Conservation (phyloP, 1,140 invertebrate species). For the Drosophila bocki region DNA sequence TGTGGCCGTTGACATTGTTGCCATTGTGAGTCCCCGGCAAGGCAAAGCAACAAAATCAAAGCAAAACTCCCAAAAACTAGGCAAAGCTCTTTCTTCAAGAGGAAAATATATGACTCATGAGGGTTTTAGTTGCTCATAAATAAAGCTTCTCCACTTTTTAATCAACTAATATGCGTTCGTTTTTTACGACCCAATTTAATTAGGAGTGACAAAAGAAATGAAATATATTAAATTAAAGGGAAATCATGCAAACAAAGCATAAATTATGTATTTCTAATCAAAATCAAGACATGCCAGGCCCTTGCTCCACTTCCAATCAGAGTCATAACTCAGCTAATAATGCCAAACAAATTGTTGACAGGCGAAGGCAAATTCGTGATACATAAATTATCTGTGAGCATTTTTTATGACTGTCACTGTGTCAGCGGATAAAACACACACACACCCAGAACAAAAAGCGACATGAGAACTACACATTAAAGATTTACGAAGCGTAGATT, state of each 20-base stretch:
- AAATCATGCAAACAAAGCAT: constrained; percentile 64
- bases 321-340: constrained; percentile 51
- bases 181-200: constrained; percentile 9
- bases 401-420: constrained; percentile 71
- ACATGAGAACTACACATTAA: constrained; percentile 59
- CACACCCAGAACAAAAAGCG: background rate
- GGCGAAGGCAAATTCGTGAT: constrained; percentile 52
- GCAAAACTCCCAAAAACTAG: constrained; percentile 15
- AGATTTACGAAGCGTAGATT: constrained; percentile 57
- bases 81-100: background rate
- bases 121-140: background rate
- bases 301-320: constrained; percentile 34
- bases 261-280: constrained; percentile 79
- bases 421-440: constrained; percentile 45
- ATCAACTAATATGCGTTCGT: constrained; percentile 25
- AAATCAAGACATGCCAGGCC: constrained; percentile 37
- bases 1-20: constrained; percentile 46
- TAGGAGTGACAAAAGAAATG: constrained; percentile 8
- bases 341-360: constrained; percentile 57
- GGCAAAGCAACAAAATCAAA: background rate
- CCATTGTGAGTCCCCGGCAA: background rate
- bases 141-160: constrained; percentile 8
- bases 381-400: constrained; percentile 55
- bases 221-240: constrained; percentile 46
- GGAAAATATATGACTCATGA: background rate